Evolutionary conservation across 2,797 vertebrate genomes (phyloP), one percentile per base, ranked within the genome.

Genomic region (Sebastiscus albofasciatus): DNA sequence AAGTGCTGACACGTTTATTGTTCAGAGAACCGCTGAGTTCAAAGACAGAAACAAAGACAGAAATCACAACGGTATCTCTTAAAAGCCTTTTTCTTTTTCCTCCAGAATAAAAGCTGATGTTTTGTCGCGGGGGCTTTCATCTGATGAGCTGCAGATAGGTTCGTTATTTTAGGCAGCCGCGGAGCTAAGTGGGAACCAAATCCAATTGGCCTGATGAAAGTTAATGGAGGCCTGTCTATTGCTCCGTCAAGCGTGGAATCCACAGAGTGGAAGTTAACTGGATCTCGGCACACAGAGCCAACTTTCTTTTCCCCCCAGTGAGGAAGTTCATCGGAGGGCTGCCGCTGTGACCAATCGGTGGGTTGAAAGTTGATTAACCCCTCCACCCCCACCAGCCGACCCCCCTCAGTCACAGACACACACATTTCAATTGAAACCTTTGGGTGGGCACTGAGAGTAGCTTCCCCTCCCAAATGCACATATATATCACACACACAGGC

Each of bases 331-430:
- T 87, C 7, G 59, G 79, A 77, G 77, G 55, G 71, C 59, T 71
- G 75, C 56, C 9, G 59, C 84, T 89, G 91, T 92, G 92, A 91
- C 89, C 72, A 87, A 88, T 89, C 14, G 31, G 18, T 76, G 67
- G 62, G 69, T 82, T 75, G 75, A 83, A 88, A 87, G 89, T 89
- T 91, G 75, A 92, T 92, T 85, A 87, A 88, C 81, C 72, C 34
- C 2, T 22, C 20, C 10, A 8, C 56, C 75, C 75, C 78, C 77
- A 84, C 81, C 81, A 80, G 72, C 74, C 5, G 1, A 55, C 66
- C 81, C 62, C 64, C 54, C 34, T 75, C 46, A 10, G 26, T 67
- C 65, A 39, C 36, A 36, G 13, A 34, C 13, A 76, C 70, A 69
- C 14, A 66, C 65, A 75, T 61, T 75, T 75, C 22, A 79, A 54